These are phyloP conservation scores for Sebastes minor DNA, from an alignment of 2,797 vertebrate species.

Conservation along the genomic window DNA sequence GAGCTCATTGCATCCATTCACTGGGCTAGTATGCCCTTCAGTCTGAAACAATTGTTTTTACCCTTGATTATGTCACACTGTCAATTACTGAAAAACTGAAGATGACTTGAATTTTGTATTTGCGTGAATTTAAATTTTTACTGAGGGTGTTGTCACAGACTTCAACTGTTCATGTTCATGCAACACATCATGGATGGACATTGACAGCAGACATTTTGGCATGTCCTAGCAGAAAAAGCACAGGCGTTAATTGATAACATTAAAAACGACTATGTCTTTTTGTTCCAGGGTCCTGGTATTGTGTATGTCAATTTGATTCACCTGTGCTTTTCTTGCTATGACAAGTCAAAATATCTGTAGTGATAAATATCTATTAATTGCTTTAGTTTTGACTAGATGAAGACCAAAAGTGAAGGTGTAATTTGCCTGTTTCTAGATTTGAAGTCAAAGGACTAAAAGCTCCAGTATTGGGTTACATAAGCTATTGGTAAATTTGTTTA, in stretches of 20 bases:
- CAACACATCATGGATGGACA: background rate
- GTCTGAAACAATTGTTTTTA: background rate
- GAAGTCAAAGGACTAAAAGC: background rate
- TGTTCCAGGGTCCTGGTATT: background rate
- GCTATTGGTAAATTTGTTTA: background rate
- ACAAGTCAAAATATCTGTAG: background rate
- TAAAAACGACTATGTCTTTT: background rate
- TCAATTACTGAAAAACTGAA: background rate
- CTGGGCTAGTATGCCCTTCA: background rate
- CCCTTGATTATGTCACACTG: background rate
- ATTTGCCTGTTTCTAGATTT: background rate
- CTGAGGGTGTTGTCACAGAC: background rate
- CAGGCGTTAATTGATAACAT: background rate
- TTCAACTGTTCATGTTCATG: background rate
- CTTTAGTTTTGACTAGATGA: background rate
- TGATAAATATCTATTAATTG: background rate
- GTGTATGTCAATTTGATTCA: too few relatives aligned
- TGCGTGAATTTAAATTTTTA: background rate
- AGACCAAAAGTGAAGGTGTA: background rate
- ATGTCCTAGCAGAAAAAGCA: background rate
- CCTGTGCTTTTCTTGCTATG: background rate
- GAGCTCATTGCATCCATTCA: background rate
- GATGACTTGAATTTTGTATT: background rate
- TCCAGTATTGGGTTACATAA: background rate
- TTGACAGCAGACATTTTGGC: background rate